Evolutionary conservation across 2,888 invertebrate species (phyloP).

Genomic region (Nephrotoma appendiculata): DNA sequence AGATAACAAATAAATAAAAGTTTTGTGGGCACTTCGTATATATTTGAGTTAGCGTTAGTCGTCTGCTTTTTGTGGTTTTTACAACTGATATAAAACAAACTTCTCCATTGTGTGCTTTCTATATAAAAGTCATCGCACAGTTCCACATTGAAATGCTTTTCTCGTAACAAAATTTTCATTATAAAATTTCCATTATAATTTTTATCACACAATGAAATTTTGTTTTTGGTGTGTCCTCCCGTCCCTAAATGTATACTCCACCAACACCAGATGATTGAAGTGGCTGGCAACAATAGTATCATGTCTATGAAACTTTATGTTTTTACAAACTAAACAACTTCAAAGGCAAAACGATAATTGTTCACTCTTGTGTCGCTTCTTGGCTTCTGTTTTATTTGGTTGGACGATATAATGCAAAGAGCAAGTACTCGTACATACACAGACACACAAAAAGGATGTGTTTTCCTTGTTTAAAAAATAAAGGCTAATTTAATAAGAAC

Average conservation of each 20-base stretch:
- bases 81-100: neutral
- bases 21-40: neutral
- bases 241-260: neutral
- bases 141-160: neutral
- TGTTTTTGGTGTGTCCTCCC: neutral
- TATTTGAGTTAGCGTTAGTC: neutral
- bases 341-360: neutral
- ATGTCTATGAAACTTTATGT: neutral
- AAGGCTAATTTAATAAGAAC: neutral
- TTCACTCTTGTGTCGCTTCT: neutral
- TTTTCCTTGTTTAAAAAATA: neutral
- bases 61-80: neutral
- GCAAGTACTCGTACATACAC: neutral
- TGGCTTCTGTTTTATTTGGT: neutral
- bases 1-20: neutral
- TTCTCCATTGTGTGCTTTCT: neutral
- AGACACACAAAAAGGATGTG: neutral
- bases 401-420: neutral
- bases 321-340: neutral
- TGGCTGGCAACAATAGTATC: neutral
- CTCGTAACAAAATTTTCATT: neutral
- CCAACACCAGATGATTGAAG: neutral
- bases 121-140: neutral
- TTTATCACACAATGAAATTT: neutral
- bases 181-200: neutral